A percentile compares a stretch with the other conserved stretches of the same genome.
phyloP scores from a whole-genome alignment of 2,888 invertebrate genomes.

The Digitonthophagus gazella region DNA sequence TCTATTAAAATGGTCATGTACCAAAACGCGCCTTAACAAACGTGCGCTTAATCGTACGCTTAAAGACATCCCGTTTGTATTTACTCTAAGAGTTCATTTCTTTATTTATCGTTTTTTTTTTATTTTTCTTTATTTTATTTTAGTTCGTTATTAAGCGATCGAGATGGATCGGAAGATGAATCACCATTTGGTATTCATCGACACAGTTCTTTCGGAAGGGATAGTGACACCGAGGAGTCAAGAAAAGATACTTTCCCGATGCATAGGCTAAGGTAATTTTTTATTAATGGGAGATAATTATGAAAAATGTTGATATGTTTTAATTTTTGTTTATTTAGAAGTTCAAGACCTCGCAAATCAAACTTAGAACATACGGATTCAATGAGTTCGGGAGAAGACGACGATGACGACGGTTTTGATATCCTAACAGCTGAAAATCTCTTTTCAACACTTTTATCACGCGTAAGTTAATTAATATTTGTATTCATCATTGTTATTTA shows the following conservation, averaged over 20 bases:
- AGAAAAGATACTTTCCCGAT: slow-evolving; percentile 56
- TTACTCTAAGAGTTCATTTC: not conserved
- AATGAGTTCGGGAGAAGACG: slow-evolving; percentile 83
- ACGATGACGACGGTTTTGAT: slow-evolving; percentile 89
- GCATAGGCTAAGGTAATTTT: slow-evolving; percentile 63
- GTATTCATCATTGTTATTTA: not conserved
- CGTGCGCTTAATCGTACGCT: too few species aligned
- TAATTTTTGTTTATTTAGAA: slow-evolving; percentile 48
- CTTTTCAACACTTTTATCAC: slow-evolving; percentile 80
- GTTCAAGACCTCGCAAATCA: slow-evolving; percentile 66
- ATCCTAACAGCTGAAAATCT: slow-evolving; percentile 87
- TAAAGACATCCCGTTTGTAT: too few species aligned
- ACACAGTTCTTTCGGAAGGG: slow-evolving; percentile 58
- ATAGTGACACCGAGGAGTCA: slow-evolving; percentile 60
- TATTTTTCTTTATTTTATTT: slow-evolving; percentile 38
- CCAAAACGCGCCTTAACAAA: too few species aligned
- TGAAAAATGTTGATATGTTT: slow-evolving; percentile 3
- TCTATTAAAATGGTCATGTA: too few species aligned
- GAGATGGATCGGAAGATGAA: slow-evolving; percentile 67
- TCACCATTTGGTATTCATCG: slow-evolving; percentile 58
- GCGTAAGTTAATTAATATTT: slow-evolving; percentile 56
- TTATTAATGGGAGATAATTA: not conserved
- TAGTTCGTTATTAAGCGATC: slow-evolving; percentile 66
- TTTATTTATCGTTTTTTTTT: not conserved
- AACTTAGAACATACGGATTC: slow-evolving; percentile 75